These are phyloP conservation scores for Halictus rubicundus DNA, from an alignment of 1,140 invertebrate genomes.

Conservation along the genomic window DNA sequence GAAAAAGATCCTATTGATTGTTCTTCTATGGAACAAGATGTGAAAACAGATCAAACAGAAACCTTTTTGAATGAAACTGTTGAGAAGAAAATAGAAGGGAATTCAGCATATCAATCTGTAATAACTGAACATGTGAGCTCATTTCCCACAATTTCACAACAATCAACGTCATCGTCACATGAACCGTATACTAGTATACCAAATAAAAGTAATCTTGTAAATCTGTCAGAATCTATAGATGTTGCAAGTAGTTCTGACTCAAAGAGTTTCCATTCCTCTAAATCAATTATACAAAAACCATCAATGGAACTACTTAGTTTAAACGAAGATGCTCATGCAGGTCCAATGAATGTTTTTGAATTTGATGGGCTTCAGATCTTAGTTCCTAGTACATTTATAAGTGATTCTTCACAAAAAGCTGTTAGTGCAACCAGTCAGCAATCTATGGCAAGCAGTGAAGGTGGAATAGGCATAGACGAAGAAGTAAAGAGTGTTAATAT, in stretches of 20 bases:
- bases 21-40: slow-evolving; percentile 47
- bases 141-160: slow-evolving; percentile 67
- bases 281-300: slow-evolving; percentile 73
- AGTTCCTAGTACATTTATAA: slow-evolving; percentile 79
- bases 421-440: slow-evolving; percentile 79
- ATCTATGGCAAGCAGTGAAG: slow-evolving; percentile 79
- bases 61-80: slow-evolving; percentile 38
- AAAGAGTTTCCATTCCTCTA: slow-evolving; percentile 72
- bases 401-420: slow-evolving; percentile 79
- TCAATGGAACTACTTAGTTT: slow-evolving; percentile 77
- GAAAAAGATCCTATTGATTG: slow-evolving; percentile 79
- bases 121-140: slow-evolving; percentile 72
- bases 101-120: slow-evolving; percentile 68
- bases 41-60: slow-evolving; percentile 61
- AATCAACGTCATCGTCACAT: slow-evolving; percentile 60
- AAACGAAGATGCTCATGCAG: slow-evolving; percentile 79
- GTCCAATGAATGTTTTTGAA: slow-evolving; percentile 79
- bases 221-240: slow-evolving; percentile 70
- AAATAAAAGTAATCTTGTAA: slow-evolving; percentile 68
- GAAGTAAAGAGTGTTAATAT: slow-evolving; percentile 86
- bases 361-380: slow-evolving; percentile 79
- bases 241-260: slow-evolving; percentile 72
- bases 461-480: slow-evolving; percentile 82
- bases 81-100: slow-evolving; percentile 47
- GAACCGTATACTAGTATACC: slow-evolving; percentile 64